Conservation (phyloP, 2,797 vertebrate genomes). For the Clarias pachynema region DNA sequence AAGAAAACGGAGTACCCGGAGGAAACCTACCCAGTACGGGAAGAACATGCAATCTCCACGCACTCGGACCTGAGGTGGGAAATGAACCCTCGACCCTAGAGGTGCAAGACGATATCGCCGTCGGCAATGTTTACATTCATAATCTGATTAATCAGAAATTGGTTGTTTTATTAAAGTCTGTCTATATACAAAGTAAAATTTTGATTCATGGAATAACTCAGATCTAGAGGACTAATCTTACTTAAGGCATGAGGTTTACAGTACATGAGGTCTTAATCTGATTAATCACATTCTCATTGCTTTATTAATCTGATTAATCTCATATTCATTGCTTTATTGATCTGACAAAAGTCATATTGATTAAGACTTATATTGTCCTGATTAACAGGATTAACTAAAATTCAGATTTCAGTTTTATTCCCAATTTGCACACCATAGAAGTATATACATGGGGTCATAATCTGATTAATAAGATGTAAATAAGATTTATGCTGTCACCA, state of each 20-base stretch:
- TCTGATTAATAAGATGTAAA: neutral
- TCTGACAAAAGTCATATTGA: neutral
- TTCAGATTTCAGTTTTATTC: neutral
- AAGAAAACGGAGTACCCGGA: too few species aligned
- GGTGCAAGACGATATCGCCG: too few species aligned
- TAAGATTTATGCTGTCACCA: too few species aligned
- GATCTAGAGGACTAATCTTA: neutral
- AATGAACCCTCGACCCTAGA: too few species aligned
- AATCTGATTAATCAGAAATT: neutral
- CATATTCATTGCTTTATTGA: neutral
- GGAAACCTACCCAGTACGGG: too few species aligned
- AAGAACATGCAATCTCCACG: too few species aligned
- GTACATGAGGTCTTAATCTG: too few species aligned
- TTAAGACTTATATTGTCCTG: neutral
- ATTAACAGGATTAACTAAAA: neutral
- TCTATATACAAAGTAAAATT: neutral
- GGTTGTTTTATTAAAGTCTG: neutral
- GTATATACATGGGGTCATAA: neutral
- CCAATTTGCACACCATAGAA: neutral
- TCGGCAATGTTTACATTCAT: too few species aligned
- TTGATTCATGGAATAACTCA: neutral
- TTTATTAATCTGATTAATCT: too few species aligned
- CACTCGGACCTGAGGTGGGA: too few species aligned
- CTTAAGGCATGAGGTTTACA: too few species aligned
- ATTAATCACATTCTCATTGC: too few species aligned